Conservation (phyloP, 2,888 invertebrate genomes). For the Melanchra persicariae region DNA sequence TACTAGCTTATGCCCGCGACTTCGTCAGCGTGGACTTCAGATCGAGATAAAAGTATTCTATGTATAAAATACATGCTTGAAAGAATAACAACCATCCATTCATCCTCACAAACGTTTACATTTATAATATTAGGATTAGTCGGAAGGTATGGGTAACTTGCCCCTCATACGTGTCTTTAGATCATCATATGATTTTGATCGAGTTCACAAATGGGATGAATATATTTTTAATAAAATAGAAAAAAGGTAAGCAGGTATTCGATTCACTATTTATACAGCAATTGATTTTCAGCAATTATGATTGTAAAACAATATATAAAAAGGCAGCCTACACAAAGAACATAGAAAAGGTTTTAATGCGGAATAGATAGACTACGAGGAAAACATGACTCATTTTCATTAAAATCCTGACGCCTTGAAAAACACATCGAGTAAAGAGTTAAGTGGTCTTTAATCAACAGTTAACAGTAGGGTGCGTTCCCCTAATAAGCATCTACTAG, state of each 20-base stretch:
- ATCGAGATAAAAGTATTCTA: background rate
- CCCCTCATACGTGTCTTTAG: background rate
- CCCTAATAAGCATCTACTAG: constrained; percentile 61
- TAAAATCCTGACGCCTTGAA: constrained; percentile 41
- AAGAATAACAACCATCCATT: too few relatives aligned
- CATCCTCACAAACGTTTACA: too few relatives aligned
- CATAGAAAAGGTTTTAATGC: background rate
- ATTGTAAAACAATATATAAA: background rate
- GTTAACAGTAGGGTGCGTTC: constrained; percentile 71
- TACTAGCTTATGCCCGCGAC: background rate
- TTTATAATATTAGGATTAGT: too few relatives aligned
- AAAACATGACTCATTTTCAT: constrained; percentile 32
- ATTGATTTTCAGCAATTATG: background rate
- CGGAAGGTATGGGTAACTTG: too few relatives aligned
- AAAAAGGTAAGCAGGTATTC: background rate
- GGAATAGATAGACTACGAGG: background rate
- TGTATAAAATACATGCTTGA: background rate
- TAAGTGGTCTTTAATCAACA: constrained; percentile 66
- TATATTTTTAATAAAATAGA: background rate
- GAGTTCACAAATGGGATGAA: background rate
- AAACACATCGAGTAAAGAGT: constrained; percentile 50
- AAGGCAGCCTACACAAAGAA: background rate
- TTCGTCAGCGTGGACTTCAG: background rate
- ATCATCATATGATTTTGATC: background rate
- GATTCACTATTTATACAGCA: background rate